Percentiles rank a stretch among this genome's conserved stretches.
Conservation (phyloP, 2,888 invertebrate species). For the Aelia acuminata region DNA sequence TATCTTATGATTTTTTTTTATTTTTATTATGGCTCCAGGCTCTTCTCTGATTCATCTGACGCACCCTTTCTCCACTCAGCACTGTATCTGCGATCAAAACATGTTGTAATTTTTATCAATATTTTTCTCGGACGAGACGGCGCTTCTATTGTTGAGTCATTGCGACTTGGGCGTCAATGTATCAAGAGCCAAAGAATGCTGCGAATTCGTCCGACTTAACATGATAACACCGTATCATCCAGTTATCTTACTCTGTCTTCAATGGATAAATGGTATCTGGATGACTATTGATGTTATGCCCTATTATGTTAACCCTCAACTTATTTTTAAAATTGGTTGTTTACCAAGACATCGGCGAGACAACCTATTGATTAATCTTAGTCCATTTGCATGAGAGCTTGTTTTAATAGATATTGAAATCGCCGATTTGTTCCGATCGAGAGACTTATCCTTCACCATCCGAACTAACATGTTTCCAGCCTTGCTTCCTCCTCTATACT, state of each 20-base stretch:
- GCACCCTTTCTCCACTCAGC: neutral
- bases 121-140: neutral
- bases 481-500: no score
- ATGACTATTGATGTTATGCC: neutral
- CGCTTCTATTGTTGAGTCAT: neutral
- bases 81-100: neutral
- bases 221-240: neutral
- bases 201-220: neutral
- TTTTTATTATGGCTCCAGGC: neutral
- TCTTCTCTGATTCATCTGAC: neutral
- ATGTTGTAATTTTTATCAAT: neutral
- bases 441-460: no score
- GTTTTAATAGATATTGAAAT: no score
- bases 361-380: no score
- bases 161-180: neutral
- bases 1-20: neutral
- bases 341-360: no score
- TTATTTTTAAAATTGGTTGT: neutral
- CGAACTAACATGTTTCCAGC: no score
- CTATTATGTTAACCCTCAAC: neutral
- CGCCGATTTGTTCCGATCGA: no score
- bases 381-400: no score
- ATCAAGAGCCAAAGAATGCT: neutral
- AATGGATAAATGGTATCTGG: neutral
- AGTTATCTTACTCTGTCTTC: neutral